A percentile compares a stretch with the other conserved stretches of the same genome.
phyloP scores from a whole-genome alignment of 1,140 invertebrate genomes.

The Rhagoletis pomonella region DNA sequence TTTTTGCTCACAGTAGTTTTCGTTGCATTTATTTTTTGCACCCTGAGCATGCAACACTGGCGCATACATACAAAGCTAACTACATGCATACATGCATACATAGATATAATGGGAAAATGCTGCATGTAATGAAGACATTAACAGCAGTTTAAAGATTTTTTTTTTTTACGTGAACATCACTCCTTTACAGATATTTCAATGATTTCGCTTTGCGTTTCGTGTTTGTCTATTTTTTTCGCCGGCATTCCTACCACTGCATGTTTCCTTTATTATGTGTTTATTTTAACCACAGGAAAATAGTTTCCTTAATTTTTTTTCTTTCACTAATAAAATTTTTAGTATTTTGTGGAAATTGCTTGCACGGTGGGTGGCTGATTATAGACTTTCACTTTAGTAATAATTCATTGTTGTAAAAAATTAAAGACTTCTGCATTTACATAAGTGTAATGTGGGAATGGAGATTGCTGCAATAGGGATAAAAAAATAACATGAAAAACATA shows the following conservation, averaged over 20 bases:
- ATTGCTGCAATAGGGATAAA: too few relatives aligned
- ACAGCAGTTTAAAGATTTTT: constrained; percentile 35
- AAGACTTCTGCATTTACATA: neutral
- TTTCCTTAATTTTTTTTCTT: constrained; percentile 9
- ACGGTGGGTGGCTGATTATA: constrained; percentile 28
- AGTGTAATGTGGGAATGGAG: constrained; percentile 4
- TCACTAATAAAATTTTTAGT: constrained; percentile 6
- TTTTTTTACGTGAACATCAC: neutral
- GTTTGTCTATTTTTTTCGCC: neutral
- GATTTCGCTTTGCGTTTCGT: neutral
- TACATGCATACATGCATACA: neutral
- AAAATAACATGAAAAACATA: too few relatives aligned
- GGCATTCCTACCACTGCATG: neutral
- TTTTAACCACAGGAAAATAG: neutral
- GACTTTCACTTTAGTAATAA: constrained; percentile 16
- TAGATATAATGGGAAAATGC: constrained; percentile 33
- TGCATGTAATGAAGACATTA: constrained; percentile 55
- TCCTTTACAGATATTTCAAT: neutral
- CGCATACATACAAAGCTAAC: neutral
- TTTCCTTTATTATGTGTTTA: constrained; percentile 26
- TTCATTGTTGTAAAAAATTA: neutral
- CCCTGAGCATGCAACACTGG: neutral
- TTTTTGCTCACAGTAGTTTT: neutral
- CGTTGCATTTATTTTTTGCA: neutral
- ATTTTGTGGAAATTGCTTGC: neutral